Percentiles rank a stretch among this genome's conserved stretches.
phyloP scores from a whole-genome alignment of 2,797 vertebrate species.

The Tenualosa ilisha region DNA sequence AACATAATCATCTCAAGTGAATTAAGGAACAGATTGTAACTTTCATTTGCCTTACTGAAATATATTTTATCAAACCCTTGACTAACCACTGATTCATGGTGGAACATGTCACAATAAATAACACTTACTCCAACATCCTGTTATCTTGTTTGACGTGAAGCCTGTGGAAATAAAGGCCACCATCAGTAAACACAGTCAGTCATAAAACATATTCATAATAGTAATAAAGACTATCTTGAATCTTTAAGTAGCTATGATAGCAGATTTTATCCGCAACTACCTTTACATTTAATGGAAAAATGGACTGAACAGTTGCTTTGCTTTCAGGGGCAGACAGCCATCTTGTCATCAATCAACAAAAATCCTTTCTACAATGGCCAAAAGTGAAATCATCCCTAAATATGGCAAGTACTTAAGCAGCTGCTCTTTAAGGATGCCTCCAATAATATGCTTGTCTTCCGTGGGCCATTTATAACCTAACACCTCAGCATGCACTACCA shows the following conservation, averaged over 20 bases:
- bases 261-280: no score
- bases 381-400: neutral
- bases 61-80: no score
- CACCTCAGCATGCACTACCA: neutral
- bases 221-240: neutral
- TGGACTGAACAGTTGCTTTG: neutral
- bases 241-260: no score
- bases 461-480: conserved; percentile 1
- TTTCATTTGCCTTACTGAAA: no score
- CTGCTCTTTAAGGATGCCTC: neutral
- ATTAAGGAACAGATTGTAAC: no score
- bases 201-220: neutral
- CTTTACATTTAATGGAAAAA: neutral
- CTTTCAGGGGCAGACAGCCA: neutral
- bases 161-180: neutral
- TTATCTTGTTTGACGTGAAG: neutral
- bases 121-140: neutral
- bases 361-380: neutral
- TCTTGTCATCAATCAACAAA: neutral
- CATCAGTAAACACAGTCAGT: neutral
- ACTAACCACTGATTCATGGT: neutral
- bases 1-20: no score
- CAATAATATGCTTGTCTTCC: neutral
- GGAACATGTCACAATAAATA: neutral
- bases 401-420: neutral